These are phyloP conservation scores for Desmophyllum pertusum DNA, from an alignment of 92 coral and sea anemone species.

Conservation along the genomic window DNA sequence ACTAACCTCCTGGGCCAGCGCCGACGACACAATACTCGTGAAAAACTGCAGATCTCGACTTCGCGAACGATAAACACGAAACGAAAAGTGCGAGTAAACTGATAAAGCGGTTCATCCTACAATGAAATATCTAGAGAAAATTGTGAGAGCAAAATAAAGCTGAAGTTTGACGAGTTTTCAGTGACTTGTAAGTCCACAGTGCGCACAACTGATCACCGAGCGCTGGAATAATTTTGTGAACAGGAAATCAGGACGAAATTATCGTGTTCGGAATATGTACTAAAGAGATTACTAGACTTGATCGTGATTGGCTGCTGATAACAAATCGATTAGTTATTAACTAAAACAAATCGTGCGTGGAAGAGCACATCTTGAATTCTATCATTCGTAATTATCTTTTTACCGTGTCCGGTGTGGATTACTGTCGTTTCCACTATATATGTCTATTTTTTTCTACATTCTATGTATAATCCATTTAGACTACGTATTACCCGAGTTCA, in stretches of 20 bases:
- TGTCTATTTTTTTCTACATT: too few species aligned
- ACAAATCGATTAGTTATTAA: background rate
- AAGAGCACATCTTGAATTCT: background rate
- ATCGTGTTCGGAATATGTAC: background rate
- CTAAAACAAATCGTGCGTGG: background rate
- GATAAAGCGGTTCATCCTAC: background rate
- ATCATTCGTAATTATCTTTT: too few species aligned
- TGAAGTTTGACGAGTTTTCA: background rate
- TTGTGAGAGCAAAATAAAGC: background rate
- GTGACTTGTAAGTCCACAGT: background rate
- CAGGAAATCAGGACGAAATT: slow-evolving; percentile 13
- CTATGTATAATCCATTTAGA: too few species aligned
- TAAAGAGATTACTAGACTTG: background rate
- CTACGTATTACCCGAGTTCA: too few species aligned
- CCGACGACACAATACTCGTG: slow-evolving; percentile 89
- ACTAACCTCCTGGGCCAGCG: slow-evolving; percentile 89
- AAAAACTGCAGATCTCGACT: background rate
- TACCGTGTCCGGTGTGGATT: background rate
- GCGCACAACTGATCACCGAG: background rate
- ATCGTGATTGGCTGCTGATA: slow-evolving; percentile 22
- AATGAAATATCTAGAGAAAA: background rate
- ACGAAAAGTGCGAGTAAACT: background rate
- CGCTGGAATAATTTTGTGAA: background rate
- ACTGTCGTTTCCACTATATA: background rate
- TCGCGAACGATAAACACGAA: background rate